Base-by-base conservation (phyloP, 2,888 invertebrate genomes). In the Lepidochitona cinerea region DNA sequence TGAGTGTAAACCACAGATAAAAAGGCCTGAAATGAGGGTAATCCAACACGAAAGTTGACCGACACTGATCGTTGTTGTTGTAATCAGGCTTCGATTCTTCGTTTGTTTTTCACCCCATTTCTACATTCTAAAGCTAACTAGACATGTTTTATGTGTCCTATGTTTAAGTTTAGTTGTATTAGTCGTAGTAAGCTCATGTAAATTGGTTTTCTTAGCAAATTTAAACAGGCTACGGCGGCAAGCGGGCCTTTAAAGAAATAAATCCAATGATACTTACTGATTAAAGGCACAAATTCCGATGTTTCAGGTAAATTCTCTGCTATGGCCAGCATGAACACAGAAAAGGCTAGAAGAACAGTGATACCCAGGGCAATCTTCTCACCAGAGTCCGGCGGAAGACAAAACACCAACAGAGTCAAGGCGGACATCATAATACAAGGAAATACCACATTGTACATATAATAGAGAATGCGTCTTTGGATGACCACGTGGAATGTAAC, bases 361-460 rank as follows among this genome's bases (percentile, higher is more conserved):
- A 93, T 92, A 53, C 93, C 93, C 35, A 93, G 87, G 29, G 92
- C 92, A 71, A 93, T 92, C 83, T 93, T 93, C 86, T 93, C 92
- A 2, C 92, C 92, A 1, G 91, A 91, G 80, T 92, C 92, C 0
- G 92, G 92, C 4, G 92, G 92, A 70, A 92, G 88, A 81, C 92
- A 92, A 85, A 92, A 92, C 23, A 92, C 92, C 37, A 93, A 89
- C 66, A 93, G 87, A 0, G 93, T 93, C 66, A 93, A 87, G 93
- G 95, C 73, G 91, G 92, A 68, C 96, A 93, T 92, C 92, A 93
- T 92, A 79, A 92, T 91, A 82, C 93, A 93, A 5, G 93, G 93
- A 79, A 93, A 91, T 36, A 93, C 92, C 37, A 93, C 92, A 85
- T 93, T 93, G 89, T 92, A 92, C 88, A 92, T 90, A 82, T 89